These are phyloP conservation scores for Heterodera schachtii DNA, from an alignment of 1,140 invertebrate species.

Conservation along the genomic window DNA sequence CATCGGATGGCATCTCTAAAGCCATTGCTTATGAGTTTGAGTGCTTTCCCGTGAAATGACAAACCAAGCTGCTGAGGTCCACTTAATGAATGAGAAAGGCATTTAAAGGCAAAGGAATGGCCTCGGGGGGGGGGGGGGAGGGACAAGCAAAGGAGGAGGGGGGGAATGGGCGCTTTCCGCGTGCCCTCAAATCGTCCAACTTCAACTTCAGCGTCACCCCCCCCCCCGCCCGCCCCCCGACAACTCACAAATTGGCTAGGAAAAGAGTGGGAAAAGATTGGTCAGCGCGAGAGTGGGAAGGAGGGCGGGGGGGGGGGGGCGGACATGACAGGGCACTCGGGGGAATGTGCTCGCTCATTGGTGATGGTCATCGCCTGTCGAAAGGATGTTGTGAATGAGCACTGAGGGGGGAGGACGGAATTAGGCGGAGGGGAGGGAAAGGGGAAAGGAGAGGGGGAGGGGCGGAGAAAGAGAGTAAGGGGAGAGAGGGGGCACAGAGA, in stretches of 20 bases:
- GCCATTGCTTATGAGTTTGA: neutral
- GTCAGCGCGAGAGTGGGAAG: neutral
- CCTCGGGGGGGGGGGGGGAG: neutral
- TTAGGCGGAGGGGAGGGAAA: neutral
- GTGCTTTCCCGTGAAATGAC: neutral
- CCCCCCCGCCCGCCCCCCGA: neutral
- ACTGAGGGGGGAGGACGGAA: neutral
- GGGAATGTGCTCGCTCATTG: neutral
- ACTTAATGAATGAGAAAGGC: neutral
- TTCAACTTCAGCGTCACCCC: neutral
- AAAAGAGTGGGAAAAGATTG: neutral
- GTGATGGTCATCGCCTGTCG: constrained; percentile 3
- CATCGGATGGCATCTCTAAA: neutral
- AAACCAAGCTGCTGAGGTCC: neutral
- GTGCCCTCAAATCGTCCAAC: neutral
- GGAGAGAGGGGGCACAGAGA: neutral
- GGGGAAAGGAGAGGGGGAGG: neutral
- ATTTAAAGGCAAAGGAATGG: neutral
- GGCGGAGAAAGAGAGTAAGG: neutral
- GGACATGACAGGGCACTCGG: neutral
- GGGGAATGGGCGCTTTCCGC: neutral
- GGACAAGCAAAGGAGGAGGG: neutral
- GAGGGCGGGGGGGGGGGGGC: too few relatives aligned
- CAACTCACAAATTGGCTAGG: neutral
- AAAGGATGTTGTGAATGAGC: neutral